A percentile compares a stretch with the other conserved stretches of the same genome.
phyloP scores from a whole-genome alignment of 2,888 invertebrate genomes.

The Trissoscelio sp. region DNA sequence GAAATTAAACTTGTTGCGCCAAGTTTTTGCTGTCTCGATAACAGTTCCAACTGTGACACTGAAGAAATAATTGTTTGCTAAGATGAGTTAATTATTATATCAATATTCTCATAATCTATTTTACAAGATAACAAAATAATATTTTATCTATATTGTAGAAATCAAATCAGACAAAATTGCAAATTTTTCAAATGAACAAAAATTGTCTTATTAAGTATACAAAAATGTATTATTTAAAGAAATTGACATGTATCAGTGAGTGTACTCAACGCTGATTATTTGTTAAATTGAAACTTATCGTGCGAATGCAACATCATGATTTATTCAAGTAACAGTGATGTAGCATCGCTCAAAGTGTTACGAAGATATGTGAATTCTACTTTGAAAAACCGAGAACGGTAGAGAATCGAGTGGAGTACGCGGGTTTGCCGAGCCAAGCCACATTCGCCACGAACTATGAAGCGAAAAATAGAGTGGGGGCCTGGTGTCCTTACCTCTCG shows the following conservation, averaged over 20 bases:
- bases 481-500: conserved; percentile 80
- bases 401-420: conserved; percentile 55
- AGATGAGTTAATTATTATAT: conserved; percentile 18
- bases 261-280: conserved; percentile 31
- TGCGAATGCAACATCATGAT: conserved; percentile 50
- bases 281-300: conserved; percentile 61
- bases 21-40: conserved; percentile 27
- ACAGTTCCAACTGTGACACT: conserved; percentile 19
- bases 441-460: conserved; percentile 68
- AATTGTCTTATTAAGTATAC: not conserved
- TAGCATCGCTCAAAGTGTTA: conserved; percentile 59
- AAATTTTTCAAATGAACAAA: not conserved
- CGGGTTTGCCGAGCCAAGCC: conserved; percentile 60
- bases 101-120: not conserved
- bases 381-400: conserved; percentile 65
- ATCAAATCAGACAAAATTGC: not conserved
- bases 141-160: too few relatives aligned
- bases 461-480: conserved; percentile 70
- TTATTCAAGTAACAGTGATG: conserved; percentile 58
- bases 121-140: too few relatives aligned
- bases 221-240: conserved; percentile 26
- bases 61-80: conserved; percentile 9
- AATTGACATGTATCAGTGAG: not conserved
- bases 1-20: conserved; percentile 29
- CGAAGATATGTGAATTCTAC: conserved; percentile 59